Evolutionary conservation across 2,797 vertebrate genomes (phyloP), one percentile per base, ranked within the genome.

Genomic region (Danio jaintianensis): DNA sequence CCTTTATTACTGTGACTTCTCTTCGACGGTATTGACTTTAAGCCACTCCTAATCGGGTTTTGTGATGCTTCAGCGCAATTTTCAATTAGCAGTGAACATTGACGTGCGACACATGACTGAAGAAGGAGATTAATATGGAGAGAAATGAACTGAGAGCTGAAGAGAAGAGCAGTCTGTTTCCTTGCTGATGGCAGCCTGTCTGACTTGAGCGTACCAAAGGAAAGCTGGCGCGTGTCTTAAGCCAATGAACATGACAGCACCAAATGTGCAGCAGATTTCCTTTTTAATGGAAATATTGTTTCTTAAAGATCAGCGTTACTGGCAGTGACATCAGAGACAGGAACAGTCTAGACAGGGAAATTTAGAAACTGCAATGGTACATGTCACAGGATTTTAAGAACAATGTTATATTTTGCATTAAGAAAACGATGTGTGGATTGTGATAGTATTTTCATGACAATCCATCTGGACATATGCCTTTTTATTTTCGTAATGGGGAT

Each of bases 301-400:
- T 75, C 68, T 64, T 73, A 78, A 67, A 63, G 75, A 73, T 84
- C 77, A 81, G 20, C 20, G 48, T 81, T 68, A 58, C 59, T 74
- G 67, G 22, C 66, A 42, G 67, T 48, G 29, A 29, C 29, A 29
- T 29, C 29, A 29, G 29, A 29, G 29, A 29, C 20, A 68, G 13
- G 18, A 67, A 47, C 45, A 47, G 29, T 29, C 29, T 29, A 29
- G 29, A 29, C 29, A 29, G 29, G 3, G 29, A 29, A 29, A 29
- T 29, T 29, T 29, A 1, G 1, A 29, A 29, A 29, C 29, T 29
- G 29, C 1, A 29, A 29, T 29, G 29, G n/a, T n/a, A n/a, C n/a
- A 15, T 4, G 45, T 36, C 47, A 16, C 20, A 15, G 15, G 56
- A 36, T 1, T 12, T 58, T 2, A n/a, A 62, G 16, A 61, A 72